These are phyloP conservation scores for Nemurella pictetii DNA, from an alignment of 2,888 invertebrate genomes.

Conservation along the genomic window DNA sequence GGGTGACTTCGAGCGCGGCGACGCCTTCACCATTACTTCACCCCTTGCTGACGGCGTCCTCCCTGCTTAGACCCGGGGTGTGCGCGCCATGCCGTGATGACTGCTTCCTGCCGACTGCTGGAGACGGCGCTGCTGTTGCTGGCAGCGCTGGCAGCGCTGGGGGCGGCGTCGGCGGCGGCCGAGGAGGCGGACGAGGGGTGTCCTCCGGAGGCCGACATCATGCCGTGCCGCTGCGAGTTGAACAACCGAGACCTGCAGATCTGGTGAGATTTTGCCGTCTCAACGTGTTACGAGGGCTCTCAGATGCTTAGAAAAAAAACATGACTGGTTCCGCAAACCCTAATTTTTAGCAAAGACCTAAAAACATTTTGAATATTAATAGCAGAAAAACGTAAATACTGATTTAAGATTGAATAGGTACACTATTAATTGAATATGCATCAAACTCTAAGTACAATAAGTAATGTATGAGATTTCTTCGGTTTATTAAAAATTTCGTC, in stretches of 20 bases:
- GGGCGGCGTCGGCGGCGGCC: constrained; percentile 41
- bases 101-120: neutral
- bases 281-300: neutral
- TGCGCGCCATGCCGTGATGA: constrained; percentile 36
- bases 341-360: no score
- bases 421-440: no score
- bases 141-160: constrained; percentile 44
- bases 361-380: no score
- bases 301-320: no score
- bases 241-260: constrained; percentile 80
- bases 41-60: neutral
- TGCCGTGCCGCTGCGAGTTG: constrained; percentile 80
- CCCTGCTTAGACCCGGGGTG: neutral
- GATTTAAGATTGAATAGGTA: no score
- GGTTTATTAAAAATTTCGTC: no score
- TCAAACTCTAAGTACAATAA: no score
- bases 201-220: constrained; percentile 74
- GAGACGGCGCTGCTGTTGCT: constrained; percentile 31
- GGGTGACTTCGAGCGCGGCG: no score
- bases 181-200: constrained; percentile 48
- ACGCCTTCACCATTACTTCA: no score
- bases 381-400: no score
- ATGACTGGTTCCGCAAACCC: no score
- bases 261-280: constrained; percentile 62
- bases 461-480: no score